Percentiles rank a stretch among this genome's conserved stretches.
These are phyloP conservation scores for Proales similis DNA, from an alignment of 1,140 invertebrate genomes.

Conservation along the genomic window DNA sequence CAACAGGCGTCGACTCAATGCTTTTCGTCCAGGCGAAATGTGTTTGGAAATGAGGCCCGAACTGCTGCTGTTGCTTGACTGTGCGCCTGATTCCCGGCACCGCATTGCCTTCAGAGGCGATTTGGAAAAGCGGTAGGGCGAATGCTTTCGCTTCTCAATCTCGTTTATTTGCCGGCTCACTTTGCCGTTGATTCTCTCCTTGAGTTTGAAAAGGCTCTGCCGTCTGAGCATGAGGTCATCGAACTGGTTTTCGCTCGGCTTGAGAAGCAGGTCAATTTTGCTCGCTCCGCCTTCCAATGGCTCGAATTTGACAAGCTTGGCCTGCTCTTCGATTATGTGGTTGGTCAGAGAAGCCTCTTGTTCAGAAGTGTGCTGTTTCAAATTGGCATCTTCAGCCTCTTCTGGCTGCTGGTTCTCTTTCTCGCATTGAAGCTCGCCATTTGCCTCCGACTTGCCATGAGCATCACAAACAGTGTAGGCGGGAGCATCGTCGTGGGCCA, in stretches of 20 bases:
- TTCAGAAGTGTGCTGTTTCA: too few species aligned
- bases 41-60: too few species aligned
- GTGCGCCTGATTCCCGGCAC: too few species aligned
- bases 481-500: too few species aligned
- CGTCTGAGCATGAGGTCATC: constrained; percentile 8
- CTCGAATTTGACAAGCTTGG: constrained; percentile 26
- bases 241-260: constrained; percentile 11
- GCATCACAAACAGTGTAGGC: too few species aligned
- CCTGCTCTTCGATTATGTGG: constrained; percentile 22
- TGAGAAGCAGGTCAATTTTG: background rate
- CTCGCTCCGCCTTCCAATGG: constrained; percentile 13
- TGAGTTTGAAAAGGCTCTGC: constrained; percentile 19
- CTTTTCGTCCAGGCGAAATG: too few species aligned
- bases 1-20: too few species aligned
- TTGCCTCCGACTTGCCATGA: too few species aligned
- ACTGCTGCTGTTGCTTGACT: too few species aligned
- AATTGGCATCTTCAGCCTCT: too few species aligned
- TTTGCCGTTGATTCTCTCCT: constrained; percentile 35
- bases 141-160: constrained; percentile 24
- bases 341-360: background rate
- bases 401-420: too few species aligned
- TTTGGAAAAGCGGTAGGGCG: constrained; percentile 30
- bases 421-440: too few species aligned
- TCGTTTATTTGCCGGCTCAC: constrained; percentile 30
- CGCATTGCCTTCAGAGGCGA: constrained; percentile 30